Conservation (phyloP, 1,140 invertebrate species). For the Leptinotarsa defecta region DNA sequence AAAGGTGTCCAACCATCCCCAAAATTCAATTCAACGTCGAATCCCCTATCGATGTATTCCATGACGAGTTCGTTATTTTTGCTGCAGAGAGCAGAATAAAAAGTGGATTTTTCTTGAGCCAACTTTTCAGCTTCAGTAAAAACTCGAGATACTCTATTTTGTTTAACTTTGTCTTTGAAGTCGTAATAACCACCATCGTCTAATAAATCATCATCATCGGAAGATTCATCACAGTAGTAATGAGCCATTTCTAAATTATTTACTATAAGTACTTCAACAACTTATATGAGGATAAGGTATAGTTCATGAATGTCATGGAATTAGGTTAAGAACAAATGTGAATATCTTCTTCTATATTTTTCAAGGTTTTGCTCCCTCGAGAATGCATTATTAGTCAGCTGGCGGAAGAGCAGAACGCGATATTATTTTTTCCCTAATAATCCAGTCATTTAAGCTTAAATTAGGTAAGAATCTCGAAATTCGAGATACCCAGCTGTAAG, state of each 20-base stretch:
- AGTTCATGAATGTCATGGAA: no score
- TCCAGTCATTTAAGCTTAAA: no score
- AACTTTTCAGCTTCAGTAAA: slow-evolving; percentile 33
- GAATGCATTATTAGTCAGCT: no score
- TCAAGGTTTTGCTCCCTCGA: no score
- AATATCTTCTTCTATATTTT: no score
- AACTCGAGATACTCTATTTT: slow-evolving; percentile 10
- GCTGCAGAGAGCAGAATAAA: slow-evolving; percentile 35
- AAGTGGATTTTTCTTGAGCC: slow-evolving; percentile 24
- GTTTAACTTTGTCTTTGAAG: slow-evolving; percentile 31
- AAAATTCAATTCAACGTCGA: slow-evolving; percentile 42
- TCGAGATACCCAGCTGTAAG: no score
- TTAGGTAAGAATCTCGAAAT: no score
- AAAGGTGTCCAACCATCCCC: slow-evolving; percentile 46
- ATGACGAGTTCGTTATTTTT: slow-evolving; percentile 27
- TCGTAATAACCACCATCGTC: slow-evolving; percentile 40
- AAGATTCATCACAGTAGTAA: slow-evolving; percentile 35
- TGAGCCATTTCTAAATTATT: slow-evolving; percentile 17
- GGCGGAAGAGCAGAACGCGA: no score
- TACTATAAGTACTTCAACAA: no score
- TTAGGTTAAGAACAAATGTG: no score
- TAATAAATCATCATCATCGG: slow-evolving; percentile 40
- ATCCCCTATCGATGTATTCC: slow-evolving; percentile 36
- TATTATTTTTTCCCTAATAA: no score
- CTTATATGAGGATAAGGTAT: no score